These are phyloP conservation scores for Melanostoma scalare DNA, from an alignment of 2,888 invertebrate genomes.

Conservation along the genomic window DNA sequence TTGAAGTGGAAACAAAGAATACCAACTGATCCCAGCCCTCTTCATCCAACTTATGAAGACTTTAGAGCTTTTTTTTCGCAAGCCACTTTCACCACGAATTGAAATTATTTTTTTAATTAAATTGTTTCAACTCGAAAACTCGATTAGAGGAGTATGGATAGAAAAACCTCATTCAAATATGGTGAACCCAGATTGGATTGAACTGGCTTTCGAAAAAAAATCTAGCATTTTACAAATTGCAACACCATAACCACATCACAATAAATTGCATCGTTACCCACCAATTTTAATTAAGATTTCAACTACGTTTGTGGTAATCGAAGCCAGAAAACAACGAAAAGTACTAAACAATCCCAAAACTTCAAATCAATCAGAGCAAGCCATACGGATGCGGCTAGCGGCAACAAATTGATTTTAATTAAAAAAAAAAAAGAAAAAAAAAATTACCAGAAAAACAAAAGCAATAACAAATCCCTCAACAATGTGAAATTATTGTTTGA, in stretches of 20 bases:
- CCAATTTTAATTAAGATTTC: constrained; percentile 55
- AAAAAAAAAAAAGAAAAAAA: constrained; percentile 38
- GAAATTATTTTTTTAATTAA: constrained; percentile 35
- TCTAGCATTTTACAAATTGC: constrained; percentile 18
- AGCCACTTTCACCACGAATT: too few relatives aligned
- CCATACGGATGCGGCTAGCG: constrained; percentile 6
- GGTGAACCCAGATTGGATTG: constrained; percentile 2
- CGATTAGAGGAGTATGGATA: constrained; percentile 1
- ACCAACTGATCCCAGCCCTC: too few relatives aligned
- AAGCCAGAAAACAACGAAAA: background rate
- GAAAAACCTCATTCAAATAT: constrained; percentile 6
- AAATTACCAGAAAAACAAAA: too few relatives aligned
- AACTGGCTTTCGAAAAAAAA: constrained; percentile 9
- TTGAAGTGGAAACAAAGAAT: too few relatives aligned
- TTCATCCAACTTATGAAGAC: too few relatives aligned
- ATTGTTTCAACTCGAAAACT: background rate
- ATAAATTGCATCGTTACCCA: background rate
- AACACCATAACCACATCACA: constrained; percentile 24
- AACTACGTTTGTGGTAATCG: background rate
- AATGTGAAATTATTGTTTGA: constrained; percentile 28
- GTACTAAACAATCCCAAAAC: background rate
- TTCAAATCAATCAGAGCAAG: constrained; percentile 44
- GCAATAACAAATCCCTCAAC: background rate
- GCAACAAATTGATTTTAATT: constrained; percentile 50
- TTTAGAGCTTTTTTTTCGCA: too few relatives aligned